Evolutionary conservation across 2,888 invertebrate genomes (phyloP), one percentile per base, ranked within the genome.

Genomic region (Synanthedon andrenaeformis): DNA sequence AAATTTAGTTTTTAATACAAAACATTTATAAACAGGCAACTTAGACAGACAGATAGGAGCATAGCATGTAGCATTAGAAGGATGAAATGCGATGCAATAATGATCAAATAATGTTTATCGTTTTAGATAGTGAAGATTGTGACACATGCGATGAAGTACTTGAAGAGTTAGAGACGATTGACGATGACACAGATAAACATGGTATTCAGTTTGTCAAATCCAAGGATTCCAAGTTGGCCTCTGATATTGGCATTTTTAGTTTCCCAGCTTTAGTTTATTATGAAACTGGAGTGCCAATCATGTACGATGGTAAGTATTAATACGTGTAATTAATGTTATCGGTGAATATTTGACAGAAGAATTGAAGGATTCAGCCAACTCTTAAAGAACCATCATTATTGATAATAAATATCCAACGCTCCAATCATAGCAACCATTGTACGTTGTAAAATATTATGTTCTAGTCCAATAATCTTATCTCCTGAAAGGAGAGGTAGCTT

Each of bases 161-260:
- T 51, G 94, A 95, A 69, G 96, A 96, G 69, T 82, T 97, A 63
- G 97, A 97, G 83, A 95, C 94, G 17, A 96, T 96, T 66, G 96
- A 96, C 70, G 96, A 96, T 72, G 96, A 97, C 66, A 95, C 96
- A 5, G 96, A 96, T 69, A 93, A 96, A 71, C 94, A 96, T 68
- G 96, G 95, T 52, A 96, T 97, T 67, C 96, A 97, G 79, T 96
- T 97, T 79, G 96, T 97, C 42, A 96, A 97, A 74, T 96, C 96
- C 3, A 96, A 94, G 73, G 96, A 97, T 78, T 91, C 94, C 0
- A 95, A 95, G 74, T 81, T 96, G 59, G 96, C 96, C 2, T 93
- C 96, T 51, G 96, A 96, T 82, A 93, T 96, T 69, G 96, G 96
- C 61, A 95, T 97, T 72, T 95, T 95, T 83, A 94, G 95, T 70